Conservation (phyloP, 2,113 vertebrate genomes). For the Falcunculus frontatus region DNA sequence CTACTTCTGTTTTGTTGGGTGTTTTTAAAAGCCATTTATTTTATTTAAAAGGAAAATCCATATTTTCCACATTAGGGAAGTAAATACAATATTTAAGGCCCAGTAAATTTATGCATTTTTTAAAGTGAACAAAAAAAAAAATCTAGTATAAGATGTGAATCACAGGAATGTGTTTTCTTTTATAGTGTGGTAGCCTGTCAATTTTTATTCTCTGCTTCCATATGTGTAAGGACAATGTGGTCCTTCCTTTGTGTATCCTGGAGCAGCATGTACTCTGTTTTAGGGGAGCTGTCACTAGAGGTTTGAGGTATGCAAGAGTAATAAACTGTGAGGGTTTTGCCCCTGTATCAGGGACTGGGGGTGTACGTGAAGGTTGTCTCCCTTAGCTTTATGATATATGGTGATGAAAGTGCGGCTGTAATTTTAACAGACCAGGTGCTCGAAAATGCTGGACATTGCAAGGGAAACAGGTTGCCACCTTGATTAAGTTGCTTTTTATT, state of each 20-base stretch:
- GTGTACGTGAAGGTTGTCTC: background rate
- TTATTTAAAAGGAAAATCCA: background rate
- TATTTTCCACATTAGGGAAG: background rate
- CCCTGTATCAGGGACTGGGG: background rate
- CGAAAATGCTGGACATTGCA: background rate
- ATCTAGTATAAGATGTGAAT: background rate
- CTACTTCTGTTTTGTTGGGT: background rate
- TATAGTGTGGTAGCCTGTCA: background rate
- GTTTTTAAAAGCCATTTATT: background rate
- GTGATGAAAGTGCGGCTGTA: background rate
- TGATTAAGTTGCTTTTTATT: background rate
- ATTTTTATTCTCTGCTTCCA: background rate
- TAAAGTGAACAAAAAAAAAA: background rate
- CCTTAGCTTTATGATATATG: background rate
- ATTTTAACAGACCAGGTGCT: background rate
- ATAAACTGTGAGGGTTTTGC: background rate
- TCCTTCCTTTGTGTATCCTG: background rate
- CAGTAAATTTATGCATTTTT: background rate
- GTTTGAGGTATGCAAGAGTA: background rate
- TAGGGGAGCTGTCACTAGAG: background rate
- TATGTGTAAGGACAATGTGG: background rate
- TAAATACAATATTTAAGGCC: background rate
- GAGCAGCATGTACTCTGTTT: background rate
- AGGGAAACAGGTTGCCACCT: background rate
- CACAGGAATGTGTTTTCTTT: background rate